Evolutionary conservation across 2,113 vertebrate genomes (phyloP), one percentile per base, ranked within the genome.

Genomic region (Siphamia tubifer): DNA sequence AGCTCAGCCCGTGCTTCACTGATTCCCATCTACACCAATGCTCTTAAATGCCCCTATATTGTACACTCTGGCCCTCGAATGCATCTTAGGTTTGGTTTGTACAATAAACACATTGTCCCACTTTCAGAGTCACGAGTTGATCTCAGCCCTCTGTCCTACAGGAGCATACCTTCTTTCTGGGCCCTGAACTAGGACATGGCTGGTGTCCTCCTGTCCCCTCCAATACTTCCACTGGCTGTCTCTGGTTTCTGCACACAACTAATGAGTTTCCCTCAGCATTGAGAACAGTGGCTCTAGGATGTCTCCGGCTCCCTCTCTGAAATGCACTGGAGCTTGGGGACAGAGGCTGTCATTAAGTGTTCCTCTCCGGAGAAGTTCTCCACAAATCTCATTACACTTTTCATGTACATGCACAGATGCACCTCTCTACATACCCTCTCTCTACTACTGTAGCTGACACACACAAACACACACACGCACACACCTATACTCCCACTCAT

Each of bases 381-480:
- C 19, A 21, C 77, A 65, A 74, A 86, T 83, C 63, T 79, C 76
- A 86, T 81, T 78, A 85, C 34, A 63, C 30, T 64, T 44, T 60
- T 62, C 72, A 49, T 54, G 57, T 69, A 30, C 36, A 74, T 32
- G 63, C 66, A 67, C 67, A 69, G 68, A 68, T 60, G 62, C 55
- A 49, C 68, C 32, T 39, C 48, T 15, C 60, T 15, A 23, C 20
- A 19, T 55, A 5, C 42, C 27, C 40, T 51, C 6, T 25, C 2
- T 10, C 24, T 36, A 15, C 16, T n/a, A 38, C 47, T 27, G 10
- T 30, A 10, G 30, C 1, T 12, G 64, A 45, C 20, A 44, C 17
- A 51, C 13, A 34, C 45, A 48, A n/a, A 16, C 19, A 62, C 39
- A 28, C 27, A 25, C 15, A 21, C 20, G 24, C n/a, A 24, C 25